phyloP scores from a whole-genome alignment of 1,140 invertebrate species.

The Micrasema minimum region DNA sequence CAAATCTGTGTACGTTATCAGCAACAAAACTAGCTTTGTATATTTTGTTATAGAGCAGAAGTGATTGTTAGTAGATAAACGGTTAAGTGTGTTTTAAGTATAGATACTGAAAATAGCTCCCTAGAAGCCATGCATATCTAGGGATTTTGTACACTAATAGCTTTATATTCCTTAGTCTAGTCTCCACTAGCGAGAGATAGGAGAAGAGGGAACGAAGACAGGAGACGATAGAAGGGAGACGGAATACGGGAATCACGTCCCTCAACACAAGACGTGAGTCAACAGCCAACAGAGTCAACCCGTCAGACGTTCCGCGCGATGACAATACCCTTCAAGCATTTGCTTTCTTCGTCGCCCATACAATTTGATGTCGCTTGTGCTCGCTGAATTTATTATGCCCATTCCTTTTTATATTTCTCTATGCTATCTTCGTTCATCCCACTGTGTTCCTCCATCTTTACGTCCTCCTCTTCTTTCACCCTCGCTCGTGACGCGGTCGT shows the following conservation, averaged over 20 bases:
- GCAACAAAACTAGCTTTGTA: too few relatives aligned
- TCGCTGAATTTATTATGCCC: constrained; percentile 28
- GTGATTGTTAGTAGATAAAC: too few relatives aligned
- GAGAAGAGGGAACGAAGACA: neutral
- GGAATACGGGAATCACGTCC: neutral
- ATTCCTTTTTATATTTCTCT: constrained; percentile 6
- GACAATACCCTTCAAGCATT: constrained; percentile 26
- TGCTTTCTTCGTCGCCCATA: constrained; percentile 19
- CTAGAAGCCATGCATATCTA: too few relatives aligned
- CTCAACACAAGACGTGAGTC: constrained; percentile 28
- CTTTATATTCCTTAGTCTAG: too few relatives aligned
- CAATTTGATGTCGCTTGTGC: constrained; percentile 34
- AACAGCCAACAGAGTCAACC: constrained; percentile 1
- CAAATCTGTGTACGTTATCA: too few relatives aligned
- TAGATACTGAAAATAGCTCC: too few relatives aligned
- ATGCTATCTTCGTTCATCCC: neutral
- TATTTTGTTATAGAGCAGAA: too few relatives aligned
- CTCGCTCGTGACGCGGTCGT: constrained; percentile 1
- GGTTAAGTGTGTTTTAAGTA: too few relatives aligned
- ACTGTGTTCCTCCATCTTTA: neutral
- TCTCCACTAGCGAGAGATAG: neutral
- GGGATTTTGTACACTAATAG: too few relatives aligned
- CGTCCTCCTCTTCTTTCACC: too few relatives aligned
- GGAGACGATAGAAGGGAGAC: too few relatives aligned
- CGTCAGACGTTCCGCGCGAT: constrained; percentile 20